Base-by-base conservation (phyloP, 2,888 invertebrate species). In the Prenolepis imparis region DNA sequence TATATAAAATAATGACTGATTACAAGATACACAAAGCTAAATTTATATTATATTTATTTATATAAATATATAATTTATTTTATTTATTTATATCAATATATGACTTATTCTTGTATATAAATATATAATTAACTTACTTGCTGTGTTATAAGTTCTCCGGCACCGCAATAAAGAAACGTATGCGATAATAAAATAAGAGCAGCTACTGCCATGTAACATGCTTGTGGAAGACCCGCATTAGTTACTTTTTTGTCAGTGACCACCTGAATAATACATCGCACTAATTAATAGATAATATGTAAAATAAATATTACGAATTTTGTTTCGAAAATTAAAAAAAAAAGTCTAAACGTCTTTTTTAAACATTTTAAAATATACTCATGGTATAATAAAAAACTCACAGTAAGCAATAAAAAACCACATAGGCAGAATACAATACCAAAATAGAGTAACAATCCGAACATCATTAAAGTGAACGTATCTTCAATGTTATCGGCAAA, bases 371-470 rank as follows among this genome's bases (percentile, higher is more conserved):
- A 48, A 48, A 48, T 48, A 48, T 18, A 18, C 6, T 8, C 48
- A 1, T n/a, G 1, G 3, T 15, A 44, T 15, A 44, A 18, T n/a
- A n/a, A 5, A 32, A 6, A 24, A 75, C 86, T 86, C 28, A 80
- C 86, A 4, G 28, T 55, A 12, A 80, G 15, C 18, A 86, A 4
- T 8, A 70, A 32, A 15, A 82, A 59, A 24, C 73, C 77, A 9
- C 24, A 77, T 21, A 84, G 6, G 24, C 78, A 82, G 48, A 57
- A n/a, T 32, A 78, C 61, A 0, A 18, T 48, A 18, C 57, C 41
- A 9, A 82, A 86, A 63, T 86, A 77, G 18, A 81, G 3, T 21
- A 86, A 41, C 57, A 84, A 5, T 8, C 15, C 32, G 18, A 84
- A 18, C 11, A 86, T 15, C 59, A 84, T 36, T 18, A 82, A 18